Evolutionary conservation across 2,113 vertebrate genomes (phyloP).

Genomic region (Gavia stellata): DNA sequence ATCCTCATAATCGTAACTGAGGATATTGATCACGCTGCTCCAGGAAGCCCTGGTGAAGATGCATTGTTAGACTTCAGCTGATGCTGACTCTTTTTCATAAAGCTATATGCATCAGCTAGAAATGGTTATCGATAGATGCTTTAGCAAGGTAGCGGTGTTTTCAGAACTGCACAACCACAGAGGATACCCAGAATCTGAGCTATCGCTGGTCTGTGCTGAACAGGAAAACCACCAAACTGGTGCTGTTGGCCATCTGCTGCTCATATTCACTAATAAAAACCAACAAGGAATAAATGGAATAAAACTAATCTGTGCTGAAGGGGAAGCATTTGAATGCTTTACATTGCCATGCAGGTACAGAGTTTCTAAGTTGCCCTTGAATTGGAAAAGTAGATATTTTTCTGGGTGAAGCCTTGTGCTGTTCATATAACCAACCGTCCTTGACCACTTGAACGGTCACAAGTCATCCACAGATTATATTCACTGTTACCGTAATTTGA

Average conservation of each 20-base stretch:
- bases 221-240: neutral
- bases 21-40: constrained; percentile 12
- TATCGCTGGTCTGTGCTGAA: neutral
- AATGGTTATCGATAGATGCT: constrained; percentile 39
- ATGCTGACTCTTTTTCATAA: constrained; percentile 31
- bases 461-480: neutral
- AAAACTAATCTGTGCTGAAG: neutral
- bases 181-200: neutral
- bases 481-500: accelerated
- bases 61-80: constrained; percentile 18
- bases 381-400: neutral
- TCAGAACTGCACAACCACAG: neutral
- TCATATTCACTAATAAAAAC: neutral
- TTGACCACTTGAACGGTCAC: neutral
- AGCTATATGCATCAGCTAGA: constrained; percentile 23
- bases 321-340: neutral
- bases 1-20: constrained; percentile 59
- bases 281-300: neutral
- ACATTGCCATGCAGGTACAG: neutral
- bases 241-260: neutral
- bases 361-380: neutral
- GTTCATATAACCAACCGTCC: neutral
- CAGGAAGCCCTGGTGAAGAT: neutral
- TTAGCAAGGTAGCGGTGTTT: neutral
- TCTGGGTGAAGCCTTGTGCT: neutral